Evolutionary conservation across 2,113 vertebrate genomes (phyloP), one percentile per base, ranked within the genome.

Genomic region (Vimba vimba): DNA sequence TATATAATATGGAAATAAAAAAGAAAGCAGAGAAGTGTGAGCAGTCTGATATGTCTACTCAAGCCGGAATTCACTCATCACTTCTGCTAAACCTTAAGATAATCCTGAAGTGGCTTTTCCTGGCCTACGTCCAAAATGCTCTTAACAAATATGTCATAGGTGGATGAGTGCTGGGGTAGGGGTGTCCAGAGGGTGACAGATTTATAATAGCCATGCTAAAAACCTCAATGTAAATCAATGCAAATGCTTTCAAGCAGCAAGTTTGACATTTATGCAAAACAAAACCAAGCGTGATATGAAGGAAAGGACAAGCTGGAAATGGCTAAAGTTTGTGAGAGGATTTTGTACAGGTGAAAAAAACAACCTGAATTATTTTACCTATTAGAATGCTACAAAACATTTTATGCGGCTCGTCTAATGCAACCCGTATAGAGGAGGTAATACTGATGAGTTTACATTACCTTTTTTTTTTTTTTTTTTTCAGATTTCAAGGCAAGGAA

Each of bases 121-220:
- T 97, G 97, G 96, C 95, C 94, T 91, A 77, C 88, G 93, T 95
- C 96, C 97, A 97, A 96, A 94, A 94, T 92, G 92, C 95, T 95
- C 94, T 93, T 94, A 95, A 96, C 94, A 81, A 94, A 96, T 94
- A 94, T 95, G 94, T 94, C 92, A 95, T 94, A 95, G 95, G 96
- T 95, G 95, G 96, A 97, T 96, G 96, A 96, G 96, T 95, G 96
- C 94, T 94, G 95, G 94, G 93, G 93, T 90, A 93, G 94, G 95
- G 95, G 92, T 93, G 94, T 96, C 95, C 95, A 92, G 82, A 86
- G 93, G 93, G 91, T 93, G 94, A 95, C 85, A 96, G 95, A 97
- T 97, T 97, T 97, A 97, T 95, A 92, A 93, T 91, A 93, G 91
- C 89, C 96, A 94, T 87, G 90, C 91, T 94, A 89, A 90, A 96